These are phyloP conservation scores for Drosophila parabipectinata DNA, from an alignment of 1,140 invertebrate genomes.

Conservation along the genomic window DNA sequence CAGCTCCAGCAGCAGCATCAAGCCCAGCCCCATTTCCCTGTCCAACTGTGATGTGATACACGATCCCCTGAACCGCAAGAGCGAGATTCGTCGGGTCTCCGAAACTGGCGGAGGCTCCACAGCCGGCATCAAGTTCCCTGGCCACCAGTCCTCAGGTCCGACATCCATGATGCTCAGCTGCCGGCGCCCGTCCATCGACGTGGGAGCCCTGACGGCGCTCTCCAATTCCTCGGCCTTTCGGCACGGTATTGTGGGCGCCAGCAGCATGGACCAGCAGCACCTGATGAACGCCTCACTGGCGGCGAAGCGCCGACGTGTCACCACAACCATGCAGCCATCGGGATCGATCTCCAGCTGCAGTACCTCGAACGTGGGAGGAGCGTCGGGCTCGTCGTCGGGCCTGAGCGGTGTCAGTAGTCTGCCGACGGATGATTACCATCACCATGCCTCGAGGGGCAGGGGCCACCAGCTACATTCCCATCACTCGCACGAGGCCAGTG, in stretches of 20 bases:
- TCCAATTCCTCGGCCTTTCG: conserved; percentile 64
- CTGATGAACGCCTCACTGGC: conserved; percentile 65
- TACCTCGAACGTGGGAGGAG: conserved; percentile 11
- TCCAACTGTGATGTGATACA: conserved; percentile 84
- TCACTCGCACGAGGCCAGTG: conserved; percentile 83
- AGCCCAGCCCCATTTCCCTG: conserved; percentile 62
- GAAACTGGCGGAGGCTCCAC: conserved; percentile 35
- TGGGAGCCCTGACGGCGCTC: conserved; percentile 62
- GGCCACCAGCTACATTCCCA: conserved; percentile 84
- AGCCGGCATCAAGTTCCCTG: conserved; percentile 49
- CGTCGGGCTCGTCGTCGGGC: neutral
- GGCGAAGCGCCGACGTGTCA: conserved; percentile 64
- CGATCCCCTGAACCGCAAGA: conserved; percentile 78
- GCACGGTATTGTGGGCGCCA: conserved; percentile 63
- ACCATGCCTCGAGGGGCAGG: conserved; percentile 75
- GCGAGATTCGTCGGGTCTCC: conserved; percentile 76
- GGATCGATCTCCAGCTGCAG: conserved; percentile 18
- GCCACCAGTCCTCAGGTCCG: conserved; percentile 49
- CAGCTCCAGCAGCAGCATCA: conserved; percentile 27
- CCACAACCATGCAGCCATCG: conserved; percentile 38
- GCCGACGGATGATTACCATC: conserved; percentile 71
- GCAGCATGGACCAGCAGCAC: conserved; percentile 64
- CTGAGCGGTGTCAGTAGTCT: conserved; percentile 33
- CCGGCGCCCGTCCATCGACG: conserved; percentile 83
- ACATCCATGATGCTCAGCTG: conserved; percentile 63